phyloP scores from a whole-genome alignment of 1,140 invertebrate genomes.

The Hylaeus volcanicus region DNA sequence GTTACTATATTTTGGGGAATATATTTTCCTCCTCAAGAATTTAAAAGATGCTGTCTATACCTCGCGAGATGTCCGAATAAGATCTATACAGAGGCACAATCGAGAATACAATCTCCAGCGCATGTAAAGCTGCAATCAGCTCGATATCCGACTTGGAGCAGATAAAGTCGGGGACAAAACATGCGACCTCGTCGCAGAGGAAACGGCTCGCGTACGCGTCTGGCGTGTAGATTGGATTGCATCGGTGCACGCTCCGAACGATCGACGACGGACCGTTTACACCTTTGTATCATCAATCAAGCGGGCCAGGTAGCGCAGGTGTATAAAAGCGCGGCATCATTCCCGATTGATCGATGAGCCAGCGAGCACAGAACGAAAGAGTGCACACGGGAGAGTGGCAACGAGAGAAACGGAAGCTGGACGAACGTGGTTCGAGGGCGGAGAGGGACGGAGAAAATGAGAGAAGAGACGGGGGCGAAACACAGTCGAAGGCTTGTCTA shows the following conservation, averaged over 20 bases:
- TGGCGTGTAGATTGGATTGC: constrained; percentile 50
- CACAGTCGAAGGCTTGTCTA: constrained; percentile 44
- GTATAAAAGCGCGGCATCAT: constrained; percentile 61
- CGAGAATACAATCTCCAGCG: no score
- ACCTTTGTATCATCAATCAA: constrained; percentile 69
- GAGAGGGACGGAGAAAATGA: constrained; percentile 34
- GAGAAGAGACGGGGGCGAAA: constrained; percentile 14
- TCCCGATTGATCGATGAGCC: constrained; percentile 68
- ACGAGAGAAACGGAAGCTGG: constrained; percentile 2
- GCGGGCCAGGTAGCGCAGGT: constrained; percentile 63
- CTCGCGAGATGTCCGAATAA: no score
- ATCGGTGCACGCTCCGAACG: constrained; percentile 34
- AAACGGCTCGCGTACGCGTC: constrained; percentile 37
- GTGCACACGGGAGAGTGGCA: constrained; percentile 8
- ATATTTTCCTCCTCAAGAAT: no score
- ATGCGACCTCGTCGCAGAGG: constrained; percentile 19
- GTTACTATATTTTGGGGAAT: no score
- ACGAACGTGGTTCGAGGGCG: not conserved
- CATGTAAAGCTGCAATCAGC: no score
- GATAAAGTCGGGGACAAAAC: not conserved
- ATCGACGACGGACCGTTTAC: constrained; percentile 55
- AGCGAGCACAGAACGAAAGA: constrained; percentile 28
- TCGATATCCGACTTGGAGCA: no score
- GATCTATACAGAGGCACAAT: no score
- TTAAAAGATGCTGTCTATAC: no score